Conservation (phyloP, 2,797 vertebrate genomes). For the Chromis chromis region DNA sequence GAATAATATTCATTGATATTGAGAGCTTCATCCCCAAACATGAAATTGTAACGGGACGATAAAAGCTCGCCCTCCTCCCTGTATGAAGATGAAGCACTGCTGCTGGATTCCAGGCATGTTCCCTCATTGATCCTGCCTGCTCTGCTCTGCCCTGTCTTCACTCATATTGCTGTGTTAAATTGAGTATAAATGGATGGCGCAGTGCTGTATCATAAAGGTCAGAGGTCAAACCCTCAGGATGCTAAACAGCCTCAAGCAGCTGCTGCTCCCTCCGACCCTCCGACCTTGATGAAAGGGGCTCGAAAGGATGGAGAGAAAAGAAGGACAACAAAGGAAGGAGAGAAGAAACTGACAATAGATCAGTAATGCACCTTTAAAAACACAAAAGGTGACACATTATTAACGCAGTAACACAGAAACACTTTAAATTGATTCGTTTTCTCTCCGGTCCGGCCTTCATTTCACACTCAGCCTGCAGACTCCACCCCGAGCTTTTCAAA, state of each 20-base stretch:
- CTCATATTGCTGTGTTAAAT: constrained; percentile 60
- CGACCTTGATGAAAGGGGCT: constrained; percentile 52
- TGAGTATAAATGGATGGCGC: constrained; percentile 57
- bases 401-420: constrained; percentile 1
- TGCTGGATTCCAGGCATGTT: constrained; percentile 57
- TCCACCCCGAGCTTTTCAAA: constrained; percentile 24
- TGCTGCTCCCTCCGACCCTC: constrained; percentile 57
- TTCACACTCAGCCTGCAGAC: constrained; percentile 27
- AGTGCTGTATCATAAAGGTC: constrained; percentile 41
- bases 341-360: constrained; percentile 10
- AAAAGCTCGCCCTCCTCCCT: constrained; percentile 24
- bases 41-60: constrained; percentile 32
- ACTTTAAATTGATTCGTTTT: constrained; percentile 20
- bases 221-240: constrained; percentile 62
- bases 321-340: constrained; percentile 34
- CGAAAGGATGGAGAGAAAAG: constrained; percentile 14
- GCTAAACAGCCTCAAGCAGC: constrained; percentile 61
- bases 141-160: constrained; percentile 10
- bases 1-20: constrained; percentile 10
- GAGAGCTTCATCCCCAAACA: constrained; percentile 25
- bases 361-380: constrained; percentile 11
- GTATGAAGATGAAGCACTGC: constrained; percentile 22
- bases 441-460: constrained; percentile 33
- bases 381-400: neutral
- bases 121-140: constrained; percentile 54